Evolutionary conservation across 2,888 invertebrate species (phyloP).

Genomic region (Criorhina ranunculi): DNA sequence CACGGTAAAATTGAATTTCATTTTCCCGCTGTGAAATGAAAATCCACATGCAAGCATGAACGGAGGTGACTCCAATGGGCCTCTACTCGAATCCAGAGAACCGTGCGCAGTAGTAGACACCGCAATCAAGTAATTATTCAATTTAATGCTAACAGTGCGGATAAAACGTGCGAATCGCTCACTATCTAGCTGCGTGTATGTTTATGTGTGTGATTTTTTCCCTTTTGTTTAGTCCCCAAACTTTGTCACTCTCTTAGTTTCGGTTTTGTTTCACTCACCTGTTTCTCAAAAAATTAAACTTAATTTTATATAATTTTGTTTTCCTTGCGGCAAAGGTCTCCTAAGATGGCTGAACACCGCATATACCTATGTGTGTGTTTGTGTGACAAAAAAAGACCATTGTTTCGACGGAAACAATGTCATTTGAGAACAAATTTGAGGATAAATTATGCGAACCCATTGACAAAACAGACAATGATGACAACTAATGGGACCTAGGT

Average conservation of each 20-base stretch:
- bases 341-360: background rate
- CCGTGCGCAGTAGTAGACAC: conserved; percentile 38
- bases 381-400: conserved; percentile 15
- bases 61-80: conserved; percentile 10
- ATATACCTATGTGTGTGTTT: background rate
- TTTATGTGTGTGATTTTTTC: conserved; percentile 7
- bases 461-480: conserved; percentile 65
- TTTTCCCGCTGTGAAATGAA: conserved; percentile 53
- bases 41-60: conserved; percentile 54
- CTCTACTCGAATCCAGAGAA: conserved; percentile 2
- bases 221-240: conserved; percentile 15
- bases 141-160: conserved; percentile 66
- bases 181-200: conserved; percentile 27
- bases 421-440: conserved; percentile 57
- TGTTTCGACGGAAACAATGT: conserved; percentile 51
- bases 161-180: conserved; percentile 68
- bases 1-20: conserved; percentile 58
- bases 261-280: conserved; percentile 43
- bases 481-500: conserved; percentile 59
- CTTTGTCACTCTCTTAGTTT: background rate
- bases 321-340: conserved; percentile 44
- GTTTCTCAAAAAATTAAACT: conserved; percentile 48
- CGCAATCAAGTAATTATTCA: conserved; percentile 73
- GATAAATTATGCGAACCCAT: conserved; percentile 67
- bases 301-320: conserved; percentile 70